phyloP scores from a whole-genome alignment of 1,140 invertebrate species.

The Aphaenogaster floridana region DNA sequence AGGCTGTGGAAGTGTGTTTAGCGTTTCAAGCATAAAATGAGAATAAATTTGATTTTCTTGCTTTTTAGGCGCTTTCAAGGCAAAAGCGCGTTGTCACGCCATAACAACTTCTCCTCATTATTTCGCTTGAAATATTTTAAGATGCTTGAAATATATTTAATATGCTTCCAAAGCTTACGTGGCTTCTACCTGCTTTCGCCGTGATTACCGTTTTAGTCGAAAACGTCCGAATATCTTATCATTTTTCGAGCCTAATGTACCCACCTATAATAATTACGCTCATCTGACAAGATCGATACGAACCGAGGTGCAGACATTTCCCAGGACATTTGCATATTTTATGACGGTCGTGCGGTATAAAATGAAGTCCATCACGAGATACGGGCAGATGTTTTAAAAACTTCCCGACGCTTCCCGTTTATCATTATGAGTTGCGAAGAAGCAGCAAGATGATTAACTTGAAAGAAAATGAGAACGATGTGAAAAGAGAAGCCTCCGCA shows the following conservation, averaged over 20 bases:
- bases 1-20: constrained; percentile 13
- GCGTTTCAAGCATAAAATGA: not conserved
- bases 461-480: constrained; percentile 59
- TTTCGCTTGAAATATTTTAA: not conserved
- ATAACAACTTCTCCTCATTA: constrained; percentile 49
- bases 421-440: constrained; percentile 23
- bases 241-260: constrained; percentile 9
- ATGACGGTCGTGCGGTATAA: constrained; percentile 4
- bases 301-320: constrained; percentile 14
- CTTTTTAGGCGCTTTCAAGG: constrained; percentile 47
- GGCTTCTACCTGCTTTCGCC: not conserved
- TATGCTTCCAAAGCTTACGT: constrained; percentile 25
- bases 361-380: constrained; percentile 28
- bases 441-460: constrained; percentile 63
- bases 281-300: constrained; percentile 36
- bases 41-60: constrained; percentile 42
- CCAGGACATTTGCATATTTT: constrained; percentile 39
- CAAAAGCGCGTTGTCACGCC: constrained; percentile 30
- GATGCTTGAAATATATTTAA: constrained; percentile 39
- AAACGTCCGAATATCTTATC: not conserved
- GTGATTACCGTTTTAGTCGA: constrained; percentile 16
- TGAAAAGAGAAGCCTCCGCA: constrained; percentile 32
- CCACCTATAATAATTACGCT: constrained; percentile 16
- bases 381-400: constrained; percentile 48
- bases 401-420: constrained; percentile 35